phyloP scores from a whole-genome alignment of 2,888 invertebrate genomes.

The Caenorhabditis uteleia region DNA sequence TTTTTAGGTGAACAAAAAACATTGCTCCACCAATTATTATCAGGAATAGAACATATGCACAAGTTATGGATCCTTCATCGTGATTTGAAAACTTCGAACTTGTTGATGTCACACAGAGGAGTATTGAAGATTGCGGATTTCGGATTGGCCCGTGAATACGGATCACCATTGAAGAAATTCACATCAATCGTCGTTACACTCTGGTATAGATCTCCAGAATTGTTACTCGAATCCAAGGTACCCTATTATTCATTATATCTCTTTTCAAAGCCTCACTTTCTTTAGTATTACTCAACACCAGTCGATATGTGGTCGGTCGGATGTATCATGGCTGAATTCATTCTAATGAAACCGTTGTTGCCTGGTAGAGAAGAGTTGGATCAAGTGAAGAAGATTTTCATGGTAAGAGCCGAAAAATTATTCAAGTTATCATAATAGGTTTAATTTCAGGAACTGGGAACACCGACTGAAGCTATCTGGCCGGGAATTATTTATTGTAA shows the following conservation, averaged over 20 bases:
- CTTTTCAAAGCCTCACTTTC: too few relatives aligned
- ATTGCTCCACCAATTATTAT: conserved; percentile 85
- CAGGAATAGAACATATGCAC: conserved; percentile 93
- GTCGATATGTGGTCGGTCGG: conserved; percentile 97
- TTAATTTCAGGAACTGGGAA: conserved; percentile 84
- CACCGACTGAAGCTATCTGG: conserved; percentile 94
- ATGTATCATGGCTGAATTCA: conserved; percentile 94
- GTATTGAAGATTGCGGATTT: conserved; percentile 81
- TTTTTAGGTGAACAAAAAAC: conserved; percentile 85
- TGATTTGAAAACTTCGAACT: conserved; percentile 96
- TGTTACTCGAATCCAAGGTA: conserved; percentile 83
- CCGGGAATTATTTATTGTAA: conserved; percentile 90
- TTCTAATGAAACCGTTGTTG: conserved; percentile 92
- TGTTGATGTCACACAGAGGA: conserved; percentile 88
- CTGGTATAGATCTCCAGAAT: conserved; percentile 97
- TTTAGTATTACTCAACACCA: conserved; percentile 86
- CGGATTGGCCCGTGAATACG: conserved; percentile 95
- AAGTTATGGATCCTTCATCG: conserved; percentile 99
- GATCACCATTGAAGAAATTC: conserved; percentile 92
- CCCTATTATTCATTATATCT: too few relatives aligned
- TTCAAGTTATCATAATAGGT: too few relatives aligned
- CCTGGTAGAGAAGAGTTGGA: conserved; percentile 96
- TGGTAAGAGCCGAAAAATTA: too few relatives aligned
- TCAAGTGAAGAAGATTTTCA: conserved; percentile 88
- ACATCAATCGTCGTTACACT: conserved; percentile 96